A percentile compares a stretch with the other conserved stretches of the same genome.
Conservation (phyloP, 2,888 invertebrate genomes). For the Rosalia funebris region DNA sequence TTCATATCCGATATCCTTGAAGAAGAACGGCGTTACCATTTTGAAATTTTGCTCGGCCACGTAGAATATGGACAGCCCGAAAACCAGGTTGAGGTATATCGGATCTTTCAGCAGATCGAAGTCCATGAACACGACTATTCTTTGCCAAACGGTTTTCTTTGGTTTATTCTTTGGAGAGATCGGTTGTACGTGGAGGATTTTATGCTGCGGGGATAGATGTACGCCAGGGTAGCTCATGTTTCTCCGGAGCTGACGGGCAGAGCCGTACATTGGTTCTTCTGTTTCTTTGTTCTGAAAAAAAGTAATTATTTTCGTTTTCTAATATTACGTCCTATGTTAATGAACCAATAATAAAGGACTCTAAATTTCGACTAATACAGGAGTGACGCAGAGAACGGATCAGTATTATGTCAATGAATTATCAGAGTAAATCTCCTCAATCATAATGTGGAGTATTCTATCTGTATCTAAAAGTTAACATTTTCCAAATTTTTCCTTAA, state of each 20-base stretch:
- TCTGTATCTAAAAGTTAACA: too few relatives aligned
- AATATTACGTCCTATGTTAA: too few relatives aligned
- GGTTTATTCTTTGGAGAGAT: constrained; percentile 42
- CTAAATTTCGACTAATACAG: too few relatives aligned
- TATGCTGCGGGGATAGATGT: constrained; percentile 55
- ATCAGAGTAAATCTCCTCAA: too few relatives aligned
- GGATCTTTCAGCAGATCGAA: constrained; percentile 77
- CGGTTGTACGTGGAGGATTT: constrained; percentile 51
- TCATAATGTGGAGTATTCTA: too few relatives aligned
- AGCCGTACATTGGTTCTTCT: constrained; percentile 29
- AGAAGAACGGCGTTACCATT: constrained; percentile 57
- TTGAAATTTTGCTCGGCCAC: constrained; percentile 81
- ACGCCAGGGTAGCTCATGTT: constrained; percentile 63
- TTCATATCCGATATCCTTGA: constrained; percentile 59
- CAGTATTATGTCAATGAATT: too few relatives aligned
- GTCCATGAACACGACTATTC: constrained; percentile 74
- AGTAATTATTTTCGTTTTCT: constrained; percentile 11
- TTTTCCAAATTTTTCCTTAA: too few relatives aligned
- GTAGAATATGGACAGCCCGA: constrained; percentile 78
- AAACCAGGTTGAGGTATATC: constrained; percentile 77
- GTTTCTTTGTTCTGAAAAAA: constrained; percentile 34
- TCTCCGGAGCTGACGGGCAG: constrained; percentile 53
- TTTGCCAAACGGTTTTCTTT: constrained; percentile 57
- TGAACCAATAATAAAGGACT: too few relatives aligned
- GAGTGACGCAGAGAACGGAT: too few relatives aligned